phyloP scores from a whole-genome alignment of 2,888 invertebrate species.

The Eurytoma adleriae region DNA sequence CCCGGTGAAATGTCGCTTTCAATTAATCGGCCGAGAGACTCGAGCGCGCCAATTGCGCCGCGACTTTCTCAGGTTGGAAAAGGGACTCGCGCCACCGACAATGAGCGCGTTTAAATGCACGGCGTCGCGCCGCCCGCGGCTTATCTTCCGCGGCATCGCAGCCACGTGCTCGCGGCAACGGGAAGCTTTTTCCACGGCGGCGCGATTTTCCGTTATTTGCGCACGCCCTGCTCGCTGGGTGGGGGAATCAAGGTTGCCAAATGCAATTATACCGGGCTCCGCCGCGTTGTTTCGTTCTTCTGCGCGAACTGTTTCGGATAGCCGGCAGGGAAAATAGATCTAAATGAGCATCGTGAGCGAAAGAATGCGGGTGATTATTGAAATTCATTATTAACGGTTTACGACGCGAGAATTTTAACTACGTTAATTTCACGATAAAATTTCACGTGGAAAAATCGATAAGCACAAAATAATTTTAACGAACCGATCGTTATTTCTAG shows the following conservation, averaged over 20 bases:
- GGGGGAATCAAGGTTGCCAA: not conserved
- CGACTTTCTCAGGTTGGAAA: not conserved
- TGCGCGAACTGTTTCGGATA: no score
- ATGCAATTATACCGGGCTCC: not conserved
- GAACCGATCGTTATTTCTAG: no score
- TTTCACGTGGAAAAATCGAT: no score
- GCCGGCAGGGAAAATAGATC: no score
- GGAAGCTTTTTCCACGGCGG: conserved; percentile 12
- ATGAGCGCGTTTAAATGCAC: conserved; percentile 47
- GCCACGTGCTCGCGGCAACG: not conserved
- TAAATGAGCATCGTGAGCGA: no score
- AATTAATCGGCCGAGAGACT: not conserved
- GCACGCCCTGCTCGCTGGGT: not conserved
- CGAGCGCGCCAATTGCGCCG: not conserved
- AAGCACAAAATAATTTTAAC: no score
- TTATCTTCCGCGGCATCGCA: conserved; percentile 20
- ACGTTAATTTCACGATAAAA: no score
- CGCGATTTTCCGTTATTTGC: conserved; percentile 10
- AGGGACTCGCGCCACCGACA: not conserved
- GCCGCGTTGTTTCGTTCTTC: no score
- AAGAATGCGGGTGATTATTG: no score
- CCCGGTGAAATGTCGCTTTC: conserved; percentile 1
- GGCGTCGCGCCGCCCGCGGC: not conserved
- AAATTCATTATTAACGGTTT: no score
- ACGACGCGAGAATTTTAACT: no score